Evolutionary conservation across 2,797 vertebrate species (phyloP), one percentile per base, ranked within the genome.

Genomic region (Triplophysa bombifrons): DNA sequence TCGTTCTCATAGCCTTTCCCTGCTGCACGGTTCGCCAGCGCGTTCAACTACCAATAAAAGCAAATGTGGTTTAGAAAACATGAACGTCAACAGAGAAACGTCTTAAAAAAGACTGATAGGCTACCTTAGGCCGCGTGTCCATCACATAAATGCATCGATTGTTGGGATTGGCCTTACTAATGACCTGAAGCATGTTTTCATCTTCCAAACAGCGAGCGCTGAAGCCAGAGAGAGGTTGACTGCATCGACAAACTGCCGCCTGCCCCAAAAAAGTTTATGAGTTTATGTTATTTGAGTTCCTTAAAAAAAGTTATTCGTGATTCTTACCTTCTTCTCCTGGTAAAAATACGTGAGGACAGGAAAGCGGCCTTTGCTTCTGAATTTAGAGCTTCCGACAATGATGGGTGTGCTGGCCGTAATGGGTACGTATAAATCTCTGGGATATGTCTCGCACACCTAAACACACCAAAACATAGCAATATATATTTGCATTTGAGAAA

Each of bases 1-100:
- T 98, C 96, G 25, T 99, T 99, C 89, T 99, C 98, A 67, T 99
- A 99, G 82, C 98, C 98, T 92, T 99, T 99, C 61, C 98, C 98
- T n/a, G 97, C 98, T 14, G 98, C 98, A 87, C 98, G 93, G 90
- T 99, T 99, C 3, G 98, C 98, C 77, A 99, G 91, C 0, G 97
- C 98, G 74, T 99, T 99, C 83, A 99, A 88, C 98, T 99, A 86
- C 53, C 1, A 73, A 78, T 16, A 55, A 34, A 46, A n/a, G 12
- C 13, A 64, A 41, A 76, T 4, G 20, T 20, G 25, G 7, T 38
- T 67, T 9, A 22, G 8, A 17, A 44, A 61, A 22, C 4, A 44
- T 68, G 46, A 48, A 14, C 12, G 46, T 48, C 13, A 5, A 30
- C 50, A 30, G 60, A 63, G 19, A 12, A 61, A 41, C 1, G 0